Evolutionary conservation across 2,888 invertebrate genomes (phyloP).

Genomic region (Zygaena filipendulae): DNA sequence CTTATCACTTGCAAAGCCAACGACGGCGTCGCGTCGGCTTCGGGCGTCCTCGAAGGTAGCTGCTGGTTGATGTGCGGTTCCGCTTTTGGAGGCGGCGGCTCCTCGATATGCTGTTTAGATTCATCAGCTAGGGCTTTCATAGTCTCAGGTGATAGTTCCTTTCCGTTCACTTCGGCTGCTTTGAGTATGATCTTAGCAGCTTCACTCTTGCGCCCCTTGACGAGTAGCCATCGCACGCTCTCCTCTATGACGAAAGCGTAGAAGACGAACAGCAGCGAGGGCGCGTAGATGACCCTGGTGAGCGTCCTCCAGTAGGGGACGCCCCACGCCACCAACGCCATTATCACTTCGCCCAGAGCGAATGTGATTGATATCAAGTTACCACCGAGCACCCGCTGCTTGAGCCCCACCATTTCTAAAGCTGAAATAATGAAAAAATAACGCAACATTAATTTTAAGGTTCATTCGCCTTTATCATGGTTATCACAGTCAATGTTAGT

Average conservation of each 20-base stretch:
- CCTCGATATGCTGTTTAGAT: constrained; percentile 6
- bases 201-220: constrained; percentile 63
- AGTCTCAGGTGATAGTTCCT: constrained; percentile 40
- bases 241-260: constrained; percentile 73
- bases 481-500: too few relatives aligned
- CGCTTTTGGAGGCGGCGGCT: constrained; percentile 2
- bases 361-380: constrained; percentile 74
- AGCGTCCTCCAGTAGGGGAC: constrained; percentile 73
- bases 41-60: neutral
- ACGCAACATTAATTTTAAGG: too few relatives aligned
- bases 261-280: constrained; percentile 70
- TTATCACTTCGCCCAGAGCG: constrained; percentile 72
- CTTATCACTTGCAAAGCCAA: constrained; percentile 46
- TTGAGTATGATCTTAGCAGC: constrained; percentile 45
- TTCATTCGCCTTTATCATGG: too few relatives aligned
- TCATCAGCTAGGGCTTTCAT: constrained; percentile 21
- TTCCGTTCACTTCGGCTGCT: constrained; percentile 53
- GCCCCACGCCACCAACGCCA: constrained; percentile 72
- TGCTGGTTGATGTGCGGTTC: neutral
- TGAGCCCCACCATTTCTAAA: constrained; percentile 40
- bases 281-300: constrained; percentile 71
- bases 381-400: constrained; percentile 73
- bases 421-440: constrained; percentile 21
- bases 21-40: constrained; percentile 18
- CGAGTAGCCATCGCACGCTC: constrained; percentile 77